phyloP scores from a whole-genome alignment of 2,113 vertebrate genomes.

The Leptosomus discolor region DNA sequence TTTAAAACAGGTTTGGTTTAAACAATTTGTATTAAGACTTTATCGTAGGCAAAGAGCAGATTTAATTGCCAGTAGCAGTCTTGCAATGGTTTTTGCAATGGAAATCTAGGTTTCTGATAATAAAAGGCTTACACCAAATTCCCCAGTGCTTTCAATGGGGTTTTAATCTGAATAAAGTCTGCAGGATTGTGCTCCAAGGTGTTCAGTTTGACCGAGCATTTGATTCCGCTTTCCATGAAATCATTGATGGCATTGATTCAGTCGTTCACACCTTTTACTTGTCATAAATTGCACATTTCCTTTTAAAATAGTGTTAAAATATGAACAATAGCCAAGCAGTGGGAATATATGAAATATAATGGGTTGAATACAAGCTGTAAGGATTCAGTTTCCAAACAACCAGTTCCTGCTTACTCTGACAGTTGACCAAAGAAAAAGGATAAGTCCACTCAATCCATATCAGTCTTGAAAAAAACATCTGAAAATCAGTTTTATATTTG shows the following conservation, averaged over 20 bases:
- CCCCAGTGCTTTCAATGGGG: background rate
- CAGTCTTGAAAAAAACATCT: background rate
- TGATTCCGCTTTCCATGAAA: background rate
- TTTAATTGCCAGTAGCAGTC: background rate
- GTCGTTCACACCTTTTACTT: background rate
- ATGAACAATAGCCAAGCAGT: background rate
- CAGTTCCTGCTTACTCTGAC: background rate
- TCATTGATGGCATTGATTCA: slow-evolving; percentile 23
- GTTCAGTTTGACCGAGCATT: background rate
- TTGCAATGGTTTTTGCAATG: background rate
- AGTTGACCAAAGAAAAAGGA: background rate
- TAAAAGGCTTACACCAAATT: background rate
- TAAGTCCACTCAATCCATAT: background rate
- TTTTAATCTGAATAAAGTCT: slow-evolving; percentile 22
- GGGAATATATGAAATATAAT: background rate
- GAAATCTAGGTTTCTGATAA: slow-evolving; percentile 2
- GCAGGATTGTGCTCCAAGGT: background rate
- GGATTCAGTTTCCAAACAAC: background rate
- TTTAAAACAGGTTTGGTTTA: background rate
- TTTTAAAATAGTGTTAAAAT: slow-evolving; percentile 4
- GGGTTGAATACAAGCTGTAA: background rate
- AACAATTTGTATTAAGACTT: background rate
- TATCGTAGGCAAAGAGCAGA: background rate
- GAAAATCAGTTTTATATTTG: background rate
- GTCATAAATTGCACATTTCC: background rate